Evolutionary conservation across 2,888 invertebrate genomes (phyloP).

Genomic region (Lepidocyrtinus sp.): DNA sequence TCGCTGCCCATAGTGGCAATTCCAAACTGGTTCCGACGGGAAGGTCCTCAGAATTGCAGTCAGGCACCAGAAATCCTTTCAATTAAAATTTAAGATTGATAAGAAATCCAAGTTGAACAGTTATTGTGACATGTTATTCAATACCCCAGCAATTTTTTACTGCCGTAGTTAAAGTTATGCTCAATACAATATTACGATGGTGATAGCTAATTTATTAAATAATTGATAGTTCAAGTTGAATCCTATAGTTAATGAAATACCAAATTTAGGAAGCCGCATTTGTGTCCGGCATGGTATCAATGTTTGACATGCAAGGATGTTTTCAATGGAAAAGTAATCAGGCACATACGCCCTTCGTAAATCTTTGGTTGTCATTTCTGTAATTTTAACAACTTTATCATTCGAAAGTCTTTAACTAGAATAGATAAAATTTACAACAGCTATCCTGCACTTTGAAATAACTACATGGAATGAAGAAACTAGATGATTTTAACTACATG

Average conservation of each 20-base stretch:
- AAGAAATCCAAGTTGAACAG: not conserved
- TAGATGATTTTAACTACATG: too few species aligned
- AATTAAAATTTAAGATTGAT: not conserved
- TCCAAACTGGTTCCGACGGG: constrained; percentile 84
- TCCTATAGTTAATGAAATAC: constrained; percentile 69
- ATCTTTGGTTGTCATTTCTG: constrained; percentile 40
- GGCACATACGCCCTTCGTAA: constrained; percentile 71
- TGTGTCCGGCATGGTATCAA: constrained; percentile 85
- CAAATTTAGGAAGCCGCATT: constrained; percentile 76
- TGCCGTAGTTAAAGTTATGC: too few species aligned
- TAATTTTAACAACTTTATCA: not conserved
- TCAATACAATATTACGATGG: too few species aligned
- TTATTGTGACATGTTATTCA: not conserved
- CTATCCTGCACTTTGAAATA: too few species aligned
- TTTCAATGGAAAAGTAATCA: constrained; percentile 85
- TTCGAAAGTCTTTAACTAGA: not conserved
- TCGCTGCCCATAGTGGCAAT: constrained; percentile 88
- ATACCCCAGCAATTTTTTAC: too few species aligned
- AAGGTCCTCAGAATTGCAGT: constrained; percentile 82
- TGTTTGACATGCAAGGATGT: constrained; percentile 91
- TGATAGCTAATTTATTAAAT: too few species aligned
- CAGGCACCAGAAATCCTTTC: constrained; percentile 86
- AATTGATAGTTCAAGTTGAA: constrained; percentile 27
- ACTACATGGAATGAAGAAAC: too few species aligned
- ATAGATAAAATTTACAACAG: too few species aligned